These are phyloP conservation scores for Nasonia giraulti DNA, from an alignment of 1,140 invertebrate genomes.

Conservation along the genomic window DNA sequence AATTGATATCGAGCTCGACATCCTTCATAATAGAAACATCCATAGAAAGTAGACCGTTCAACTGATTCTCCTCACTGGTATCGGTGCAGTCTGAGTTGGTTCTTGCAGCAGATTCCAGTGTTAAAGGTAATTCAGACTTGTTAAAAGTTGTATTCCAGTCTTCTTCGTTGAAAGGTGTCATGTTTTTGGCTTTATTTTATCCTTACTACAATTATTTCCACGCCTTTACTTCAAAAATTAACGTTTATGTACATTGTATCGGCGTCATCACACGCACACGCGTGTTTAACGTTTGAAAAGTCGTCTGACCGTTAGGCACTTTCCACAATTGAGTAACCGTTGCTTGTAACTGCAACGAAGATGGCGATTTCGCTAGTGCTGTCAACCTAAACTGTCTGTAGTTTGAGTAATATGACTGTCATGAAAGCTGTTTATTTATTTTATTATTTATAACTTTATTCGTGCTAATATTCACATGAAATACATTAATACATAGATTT, in stretches of 20 bases:
- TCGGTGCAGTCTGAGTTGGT: background rate
- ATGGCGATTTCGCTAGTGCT: too few relatives aligned
- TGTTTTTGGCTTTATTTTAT: background rate
- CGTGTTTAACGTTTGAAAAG: background rate
- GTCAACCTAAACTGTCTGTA: too few relatives aligned
- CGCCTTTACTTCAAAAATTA: slow-evolving; percentile 11
- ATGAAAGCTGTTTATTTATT: too few relatives aligned
- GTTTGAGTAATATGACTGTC: too few relatives aligned
- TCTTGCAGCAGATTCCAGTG: slow-evolving; percentile 7
- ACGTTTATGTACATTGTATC: background rate
- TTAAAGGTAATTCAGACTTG: background rate
- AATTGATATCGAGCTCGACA: slow-evolving; percentile 46
- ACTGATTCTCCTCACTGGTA: background rate
- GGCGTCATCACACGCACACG: background rate
- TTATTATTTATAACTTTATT: too few relatives aligned
- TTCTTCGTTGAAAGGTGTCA: slow-evolving; percentile 13
- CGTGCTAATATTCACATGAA: too few relatives aligned
- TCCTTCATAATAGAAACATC: slow-evolving; percentile 55
- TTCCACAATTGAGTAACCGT: too few relatives aligned
- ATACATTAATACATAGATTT: too few relatives aligned
- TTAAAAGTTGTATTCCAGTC: background rate
- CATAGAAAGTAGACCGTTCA: slow-evolving; percentile 51
- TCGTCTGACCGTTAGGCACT: background rate
- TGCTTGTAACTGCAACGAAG: too few relatives aligned
- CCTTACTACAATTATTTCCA: background rate